Conservation (phyloP, 2,888 invertebrate genomes). For the Psococerastis gibbosa region DNA sequence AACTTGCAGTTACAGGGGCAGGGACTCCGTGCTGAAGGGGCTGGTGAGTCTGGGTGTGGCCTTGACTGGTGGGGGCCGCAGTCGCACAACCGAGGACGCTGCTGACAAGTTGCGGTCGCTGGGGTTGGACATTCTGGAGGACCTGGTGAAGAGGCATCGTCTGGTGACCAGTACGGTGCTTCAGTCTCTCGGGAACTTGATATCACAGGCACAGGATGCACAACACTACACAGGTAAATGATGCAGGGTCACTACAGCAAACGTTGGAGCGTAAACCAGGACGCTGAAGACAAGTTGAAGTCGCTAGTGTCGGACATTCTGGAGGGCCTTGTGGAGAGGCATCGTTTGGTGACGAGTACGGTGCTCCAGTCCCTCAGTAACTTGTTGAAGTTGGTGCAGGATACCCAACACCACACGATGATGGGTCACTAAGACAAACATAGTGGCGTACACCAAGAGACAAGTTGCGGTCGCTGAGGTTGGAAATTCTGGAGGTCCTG, state of each 20-base stretch:
- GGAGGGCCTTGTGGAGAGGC: no score
- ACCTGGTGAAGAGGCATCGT: constrained; percentile 35
- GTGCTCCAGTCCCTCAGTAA: no score
- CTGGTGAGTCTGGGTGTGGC: constrained; percentile 32
- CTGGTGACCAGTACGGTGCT: constrained; percentile 16
- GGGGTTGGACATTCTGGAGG: constrained; percentile 36
- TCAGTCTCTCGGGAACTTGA: constrained; percentile 7
- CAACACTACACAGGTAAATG: constrained; percentile 12
- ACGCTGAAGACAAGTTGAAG: constrained; percentile 21
- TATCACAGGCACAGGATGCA: constrained; percentile 1
- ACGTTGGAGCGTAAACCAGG: constrained; percentile 25
- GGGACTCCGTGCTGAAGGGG: constrained; percentile 31
- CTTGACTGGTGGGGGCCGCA: constrained; percentile 25
- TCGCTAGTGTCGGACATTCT: no score
- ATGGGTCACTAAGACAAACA: no score
- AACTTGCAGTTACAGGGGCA: constrained; percentile 26
- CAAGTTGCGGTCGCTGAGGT: constrained; percentile 32
- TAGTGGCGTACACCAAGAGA: no score
- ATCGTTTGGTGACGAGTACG: no score
- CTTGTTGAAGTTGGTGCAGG: no score
- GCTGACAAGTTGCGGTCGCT: constrained; percentile 28
- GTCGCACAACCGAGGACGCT: constrained; percentile 24
- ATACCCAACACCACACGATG: no score
- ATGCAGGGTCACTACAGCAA: not conserved
- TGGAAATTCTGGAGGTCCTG: constrained; percentile 35